These are phyloP conservation scores for Myxocyprinus asiaticus DNA, from an alignment of 2,113 vertebrate genomes.

Conservation along the genomic window DNA sequence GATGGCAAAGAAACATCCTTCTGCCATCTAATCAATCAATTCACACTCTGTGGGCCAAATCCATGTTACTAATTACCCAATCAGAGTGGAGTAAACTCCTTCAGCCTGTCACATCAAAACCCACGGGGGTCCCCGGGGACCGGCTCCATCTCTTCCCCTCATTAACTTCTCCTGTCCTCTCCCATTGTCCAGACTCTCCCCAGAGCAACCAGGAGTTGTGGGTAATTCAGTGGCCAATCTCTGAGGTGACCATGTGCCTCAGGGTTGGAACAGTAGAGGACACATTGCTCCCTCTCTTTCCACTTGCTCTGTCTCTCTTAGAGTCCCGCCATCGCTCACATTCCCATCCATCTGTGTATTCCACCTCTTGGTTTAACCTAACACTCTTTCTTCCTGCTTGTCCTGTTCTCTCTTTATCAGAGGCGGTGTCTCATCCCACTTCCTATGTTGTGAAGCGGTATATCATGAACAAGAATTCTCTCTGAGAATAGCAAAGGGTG, in stretches of 20 bases:
- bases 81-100: constrained; percentile 61
- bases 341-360: constrained; percentile 1
- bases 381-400: not conserved
- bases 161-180: constrained; percentile 78
- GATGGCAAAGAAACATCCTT: constrained; percentile 60
- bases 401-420: no score
- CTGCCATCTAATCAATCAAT: constrained; percentile 76
- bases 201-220: constrained; percentile 70
- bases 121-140: constrained; percentile 67
- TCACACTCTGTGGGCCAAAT: constrained; percentile 72
- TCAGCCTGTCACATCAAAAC: constrained; percentile 61
- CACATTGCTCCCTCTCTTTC: constrained; percentile 41
- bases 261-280: constrained; percentile 70
- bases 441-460: no score
- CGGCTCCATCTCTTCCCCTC: constrained; percentile 77
- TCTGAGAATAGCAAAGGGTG: no score
- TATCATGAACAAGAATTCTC: no score
- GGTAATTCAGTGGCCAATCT: constrained; percentile 78
- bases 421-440: no score
- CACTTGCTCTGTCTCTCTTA: constrained; percentile 54
- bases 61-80: constrained; percentile 76
- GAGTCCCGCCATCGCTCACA: constrained; percentile 22
- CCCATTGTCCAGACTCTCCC: constrained; percentile 77
- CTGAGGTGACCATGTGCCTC: constrained; percentile 77
- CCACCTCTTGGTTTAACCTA: not conserved